A percentile compares a stretch with the other conserved stretches of the same genome.
Evolutionary conservation across 2,888 invertebrate species (phyloP).

Genomic region (Hololepta plana): DNA sequence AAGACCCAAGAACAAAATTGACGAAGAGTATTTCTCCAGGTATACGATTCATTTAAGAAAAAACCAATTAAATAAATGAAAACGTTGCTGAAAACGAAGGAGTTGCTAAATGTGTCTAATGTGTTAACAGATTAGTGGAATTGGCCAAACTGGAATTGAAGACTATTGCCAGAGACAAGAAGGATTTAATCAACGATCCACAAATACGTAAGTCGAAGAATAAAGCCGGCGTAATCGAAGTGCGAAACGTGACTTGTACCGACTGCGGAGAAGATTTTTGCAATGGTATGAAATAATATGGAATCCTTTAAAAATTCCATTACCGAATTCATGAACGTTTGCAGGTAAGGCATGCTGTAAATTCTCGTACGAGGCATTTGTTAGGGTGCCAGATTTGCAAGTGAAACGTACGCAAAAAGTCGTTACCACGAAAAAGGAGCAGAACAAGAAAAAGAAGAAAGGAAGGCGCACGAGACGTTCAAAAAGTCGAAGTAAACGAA

Average conservation of each 20-base stretch:
- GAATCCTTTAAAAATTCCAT: too few relatives aligned
- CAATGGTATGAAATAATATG: conserved; percentile 31
- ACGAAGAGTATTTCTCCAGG: conserved; percentile 78
- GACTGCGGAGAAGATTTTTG: conserved; percentile 82
- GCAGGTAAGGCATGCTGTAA: conserved; percentile 9
- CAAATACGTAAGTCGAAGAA: conserved; percentile 63
- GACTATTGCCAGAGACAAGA: conserved; percentile 52
- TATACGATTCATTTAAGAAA: conserved; percentile 14
- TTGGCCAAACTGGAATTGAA: conserved; percentile 61
- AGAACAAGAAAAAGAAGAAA: conserved; percentile 1
- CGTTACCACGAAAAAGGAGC: not conserved
- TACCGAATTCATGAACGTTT: too few relatives aligned
- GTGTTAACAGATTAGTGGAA: conserved; percentile 59
- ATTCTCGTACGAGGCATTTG: conserved; percentile 9
- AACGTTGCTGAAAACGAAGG: too few relatives aligned
- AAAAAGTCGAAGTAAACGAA: conserved; percentile 2
- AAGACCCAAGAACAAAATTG: conserved; percentile 63
- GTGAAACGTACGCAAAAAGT: conserved; percentile 5
- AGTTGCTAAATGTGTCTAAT: too few relatives aligned
- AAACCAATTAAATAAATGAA: not conserved
- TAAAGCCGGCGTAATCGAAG: conserved; percentile 65
- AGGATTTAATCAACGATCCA: conserved; percentile 43
- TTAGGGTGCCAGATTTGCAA: conserved; percentile 8
- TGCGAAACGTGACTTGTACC: conserved; percentile 50
- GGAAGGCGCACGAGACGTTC: conserved; percentile 1